Conservation (phyloP, 2,888 invertebrate genomes). For the Criorhina ranunculi region DNA sequence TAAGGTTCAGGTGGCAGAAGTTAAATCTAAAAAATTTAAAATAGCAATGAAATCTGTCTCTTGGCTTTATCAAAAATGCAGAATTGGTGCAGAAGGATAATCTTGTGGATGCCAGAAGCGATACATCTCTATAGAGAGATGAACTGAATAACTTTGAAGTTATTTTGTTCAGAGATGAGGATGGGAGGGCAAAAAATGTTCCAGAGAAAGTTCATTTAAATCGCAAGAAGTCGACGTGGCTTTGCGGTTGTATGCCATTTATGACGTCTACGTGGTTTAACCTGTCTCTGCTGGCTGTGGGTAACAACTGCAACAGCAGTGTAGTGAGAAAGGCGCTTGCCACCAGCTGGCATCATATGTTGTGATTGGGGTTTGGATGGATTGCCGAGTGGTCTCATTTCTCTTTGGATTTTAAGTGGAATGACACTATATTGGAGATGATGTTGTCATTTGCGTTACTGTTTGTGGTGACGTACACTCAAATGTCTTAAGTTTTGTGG, state of each 20-base stretch:
- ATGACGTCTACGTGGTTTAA: slow-evolving; percentile 58
- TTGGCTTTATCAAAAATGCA: slow-evolving; percentile 72
- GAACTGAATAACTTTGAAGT: slow-evolving; percentile 26
- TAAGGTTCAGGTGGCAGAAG: slow-evolving; percentile 65
- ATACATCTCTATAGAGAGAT: slow-evolving; percentile 45
- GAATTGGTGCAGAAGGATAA: slow-evolving; percentile 67
- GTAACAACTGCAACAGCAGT: slow-evolving; percentile 26
- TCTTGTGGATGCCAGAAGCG: slow-evolving; percentile 56
- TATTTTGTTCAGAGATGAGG: no score
- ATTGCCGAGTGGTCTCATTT: slow-evolving; percentile 31
- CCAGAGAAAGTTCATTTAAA: slow-evolving; percentile 58
- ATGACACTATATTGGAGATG: slow-evolving; percentile 17
- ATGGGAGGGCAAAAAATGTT: slow-evolving; percentile 37
- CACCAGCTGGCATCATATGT: slow-evolving; percentile 56
- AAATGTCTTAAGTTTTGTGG: slow-evolving; percentile 9
- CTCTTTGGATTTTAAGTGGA: slow-evolving; percentile 6
- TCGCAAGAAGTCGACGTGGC: slow-evolving; percentile 60
- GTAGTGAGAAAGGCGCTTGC: slow-evolving; percentile 14
- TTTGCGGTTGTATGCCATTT: slow-evolving; percentile 65
- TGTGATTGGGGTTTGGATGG: slow-evolving; percentile 47
- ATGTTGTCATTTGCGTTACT: slow-evolving; percentile 25
- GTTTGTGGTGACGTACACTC: slow-evolving; percentile 1
- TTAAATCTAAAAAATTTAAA: slow-evolving; percentile 31
- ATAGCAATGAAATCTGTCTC: slow-evolving; percentile 63
- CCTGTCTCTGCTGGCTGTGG: slow-evolving; percentile 36